A percentile compares a stretch with the other conserved stretches of the same genome.
These are phyloP conservation scores for Drosophila bifasciata DNA, from an alignment of 1,140 invertebrate species.

Conservation along the genomic window DNA sequence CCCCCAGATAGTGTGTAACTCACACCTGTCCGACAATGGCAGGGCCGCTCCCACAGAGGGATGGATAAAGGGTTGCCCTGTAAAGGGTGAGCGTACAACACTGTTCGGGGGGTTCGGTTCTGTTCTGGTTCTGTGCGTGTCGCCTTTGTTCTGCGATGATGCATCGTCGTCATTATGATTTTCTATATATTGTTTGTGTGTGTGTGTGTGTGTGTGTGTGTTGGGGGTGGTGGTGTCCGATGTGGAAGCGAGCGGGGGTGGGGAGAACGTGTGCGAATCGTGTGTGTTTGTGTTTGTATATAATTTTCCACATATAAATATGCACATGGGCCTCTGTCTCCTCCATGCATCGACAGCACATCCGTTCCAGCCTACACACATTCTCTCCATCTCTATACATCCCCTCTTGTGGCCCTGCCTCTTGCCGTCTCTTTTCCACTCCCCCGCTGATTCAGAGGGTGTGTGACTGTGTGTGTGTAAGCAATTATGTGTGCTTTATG, in stretches of 20 bases:
- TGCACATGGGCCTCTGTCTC: conserved; percentile 62
- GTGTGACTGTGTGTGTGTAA: conserved; percentile 35
- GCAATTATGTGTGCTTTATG: conserved; percentile 63
- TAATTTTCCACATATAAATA: conserved; percentile 80
- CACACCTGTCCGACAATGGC: conserved; percentile 27
- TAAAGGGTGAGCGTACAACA: conserved; percentile 2
- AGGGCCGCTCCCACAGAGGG: conserved; percentile 8
- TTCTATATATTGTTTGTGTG: conserved; percentile 59
- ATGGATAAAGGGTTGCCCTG: conserved; percentile 25
- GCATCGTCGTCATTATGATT: conserved; percentile 82
- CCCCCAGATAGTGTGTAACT: conserved; percentile 39
- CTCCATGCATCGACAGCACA: conserved; percentile 46
- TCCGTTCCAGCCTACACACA: conserved; percentile 12
- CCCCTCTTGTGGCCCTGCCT: not conserved
- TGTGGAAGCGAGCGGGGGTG: not conserved
- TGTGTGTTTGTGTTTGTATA: conserved; percentile 73
- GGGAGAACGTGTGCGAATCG: conserved; percentile 15
- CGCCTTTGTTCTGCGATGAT: conserved; percentile 78
- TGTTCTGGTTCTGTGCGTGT: conserved; percentile 72
- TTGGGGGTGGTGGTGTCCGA: not conserved
- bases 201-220: conserved; percentile 7
- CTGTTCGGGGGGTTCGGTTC: conserved; percentile 20
- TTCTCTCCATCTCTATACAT: conserved; percentile 1
- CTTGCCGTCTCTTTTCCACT: not conserved
- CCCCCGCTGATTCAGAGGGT: conserved; percentile 45